Base-by-base conservation (phyloP, 2,888 invertebrate genomes). In the Rutpela maculata region DNA sequence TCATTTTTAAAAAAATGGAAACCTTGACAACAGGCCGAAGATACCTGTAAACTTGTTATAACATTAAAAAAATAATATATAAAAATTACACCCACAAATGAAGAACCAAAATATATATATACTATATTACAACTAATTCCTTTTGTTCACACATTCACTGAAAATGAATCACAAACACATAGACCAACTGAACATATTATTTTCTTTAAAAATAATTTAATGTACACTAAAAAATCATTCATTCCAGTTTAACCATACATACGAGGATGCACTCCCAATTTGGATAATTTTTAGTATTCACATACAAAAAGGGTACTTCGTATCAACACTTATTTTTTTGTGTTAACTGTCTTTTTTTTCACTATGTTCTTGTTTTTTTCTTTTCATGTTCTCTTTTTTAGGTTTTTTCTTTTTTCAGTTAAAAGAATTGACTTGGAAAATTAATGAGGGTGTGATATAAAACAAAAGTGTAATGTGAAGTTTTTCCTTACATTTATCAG, bases 1-100 rank as follows among this genome's bases (percentile, higher is more conserved):
- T 38, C 38, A 63, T 59, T 35, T 10, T 1, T 11, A 70, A 70
- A 70, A 38, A 81, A 82, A 84, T 81, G 86, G 85, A 84, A 86
- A 84, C 85, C 85, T 82, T 85, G 83, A 82, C 84, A 85, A 87
- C 84, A 87, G 84, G 87, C 84, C 80, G 86, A 84, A 84, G 86
- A 83, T 85, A 87, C 87, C 87, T 88, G 87, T 79, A 87, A 88
- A 83, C 84, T 86, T 82, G 82, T 83, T 85, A 82, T 80, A 83
- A 82, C 81, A 80, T 81, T 76, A 67, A 77, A 71, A 70, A 75
- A 81, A 76, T 72, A 80, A 74, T 17, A 67, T 74, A 73, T 75
- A 81, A 74, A 76, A 77, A 69, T 68, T 62, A 69, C 78, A 79
- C 78, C 68, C 75, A 75, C 69, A 71, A 59, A 60, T 26, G 35